phyloP scores from a whole-genome alignment of 2,888 invertebrate species.

The Ferrisia virgata region DNA sequence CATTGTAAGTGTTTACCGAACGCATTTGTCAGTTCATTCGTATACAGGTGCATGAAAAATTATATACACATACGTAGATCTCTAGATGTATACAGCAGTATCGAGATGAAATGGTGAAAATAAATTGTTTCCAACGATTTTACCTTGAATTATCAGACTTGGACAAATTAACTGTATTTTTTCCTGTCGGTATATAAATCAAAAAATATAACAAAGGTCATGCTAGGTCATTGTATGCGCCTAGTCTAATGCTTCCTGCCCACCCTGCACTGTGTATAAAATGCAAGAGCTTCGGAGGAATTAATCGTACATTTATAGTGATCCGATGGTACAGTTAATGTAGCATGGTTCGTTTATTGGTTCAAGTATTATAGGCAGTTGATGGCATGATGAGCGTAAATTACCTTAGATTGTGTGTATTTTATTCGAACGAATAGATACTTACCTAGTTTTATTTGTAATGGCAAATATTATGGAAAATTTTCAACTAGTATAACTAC shows the following conservation, averaged over 20 bases:
- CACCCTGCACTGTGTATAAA: neutral
- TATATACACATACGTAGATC: neutral
- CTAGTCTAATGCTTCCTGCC: neutral
- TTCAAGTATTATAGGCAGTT: neutral
- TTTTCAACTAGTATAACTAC: too few species aligned
- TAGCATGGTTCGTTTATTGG: neutral
- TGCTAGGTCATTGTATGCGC: conserved; percentile 13
- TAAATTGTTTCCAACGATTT: neutral
- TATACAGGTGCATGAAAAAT: neutral
- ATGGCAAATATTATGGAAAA: too few species aligned
- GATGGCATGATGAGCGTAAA: neutral
- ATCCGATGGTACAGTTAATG: neutral
- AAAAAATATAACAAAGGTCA: conserved; percentile 33
- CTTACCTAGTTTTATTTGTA: too few species aligned
- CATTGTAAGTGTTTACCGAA: neutral
- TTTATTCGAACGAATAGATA: too few species aligned
- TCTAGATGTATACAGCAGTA: too few species aligned
- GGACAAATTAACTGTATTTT: conserved; percentile 31
- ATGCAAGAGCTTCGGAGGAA: neutral
- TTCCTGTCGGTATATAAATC: conserved; percentile 20
- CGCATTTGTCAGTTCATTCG: neutral
- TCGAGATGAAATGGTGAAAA: conserved; percentile 21
- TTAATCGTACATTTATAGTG: neutral
- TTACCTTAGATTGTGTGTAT: neutral
- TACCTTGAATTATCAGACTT: conserved; percentile 18